Conservation (phyloP, 2,888 invertebrate species). For the Aphidoletes aphidimyza region DNA sequence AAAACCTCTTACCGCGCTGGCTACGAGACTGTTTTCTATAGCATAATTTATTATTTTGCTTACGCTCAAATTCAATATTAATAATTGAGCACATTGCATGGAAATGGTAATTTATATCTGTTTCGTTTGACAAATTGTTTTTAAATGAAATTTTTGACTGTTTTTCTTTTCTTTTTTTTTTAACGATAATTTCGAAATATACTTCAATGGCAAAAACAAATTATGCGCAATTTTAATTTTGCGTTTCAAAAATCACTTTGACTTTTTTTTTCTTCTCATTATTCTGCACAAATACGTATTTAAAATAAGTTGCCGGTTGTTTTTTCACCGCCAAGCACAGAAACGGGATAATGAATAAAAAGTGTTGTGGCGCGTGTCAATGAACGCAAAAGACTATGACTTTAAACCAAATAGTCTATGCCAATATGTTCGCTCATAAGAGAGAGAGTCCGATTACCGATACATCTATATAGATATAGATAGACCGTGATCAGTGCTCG, state of each 20-base stretch:
- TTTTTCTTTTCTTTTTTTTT: no score
- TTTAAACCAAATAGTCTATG: neutral
- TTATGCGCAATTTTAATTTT: no score
- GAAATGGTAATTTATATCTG: neutral
- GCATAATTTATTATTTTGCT: neutral
- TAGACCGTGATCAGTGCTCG: no score
- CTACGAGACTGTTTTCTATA: neutral
- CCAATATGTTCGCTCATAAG: no score
- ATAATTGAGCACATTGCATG: slow-evolving; percentile 27
- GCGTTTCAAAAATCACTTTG: no score
- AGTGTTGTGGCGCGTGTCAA: neutral
- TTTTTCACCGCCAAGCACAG: no score
- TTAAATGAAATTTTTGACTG: neutral
- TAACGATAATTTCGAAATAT: no score
- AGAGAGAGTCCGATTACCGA: no score
- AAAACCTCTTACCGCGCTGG: neutral
- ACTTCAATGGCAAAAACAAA: no score
- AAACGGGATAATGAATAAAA: neutral
- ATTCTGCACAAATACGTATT: neutral
- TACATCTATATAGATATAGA: no score
- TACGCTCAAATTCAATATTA: slow-evolving; percentile 39
- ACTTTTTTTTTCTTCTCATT: neutral
- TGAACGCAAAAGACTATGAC: neutral
- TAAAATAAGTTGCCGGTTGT: neutral
- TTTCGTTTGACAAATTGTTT: neutral